Evolutionary conservation across 2,113 vertebrate genomes (phyloP), one percentile per base, ranked within the genome.

Genomic region (Daboia siamensis): DNA sequence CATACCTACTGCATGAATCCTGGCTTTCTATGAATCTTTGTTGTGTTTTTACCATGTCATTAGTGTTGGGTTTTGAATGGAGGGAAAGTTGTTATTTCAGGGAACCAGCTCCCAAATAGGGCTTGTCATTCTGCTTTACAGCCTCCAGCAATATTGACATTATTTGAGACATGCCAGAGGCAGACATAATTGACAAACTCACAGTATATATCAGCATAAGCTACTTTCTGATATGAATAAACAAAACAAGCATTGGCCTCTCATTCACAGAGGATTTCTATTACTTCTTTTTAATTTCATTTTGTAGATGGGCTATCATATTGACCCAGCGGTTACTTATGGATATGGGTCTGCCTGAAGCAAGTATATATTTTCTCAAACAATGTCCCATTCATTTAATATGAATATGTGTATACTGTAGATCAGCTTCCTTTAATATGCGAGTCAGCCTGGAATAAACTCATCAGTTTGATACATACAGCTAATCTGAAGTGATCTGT

Each of bases 181-280:
- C 5, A 80, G 69, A 80, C 17, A 3, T 80, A 39, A 39, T 21
- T 39, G 33, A 39, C n/a, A 39, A 80, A 80, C 33, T 39, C 15
- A 80, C 33, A 5, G 1, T 15, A n/a, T n/a, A 39, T 39, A 80
- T 21, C 69, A 80, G 33, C 17, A 80, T 80, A 20, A 80, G 15
- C n/a, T 80, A 80, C 17, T 80, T 96, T 96, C 96, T 95, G 33
- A n/a, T 64, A 33, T 93, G 39, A 24, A 13, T 93, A 91, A 46
- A 86, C 95, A 93, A 86, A 90, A 90, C 92, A 96, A 95, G 95
- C 93, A 94, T 93, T 95, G 96, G 90, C 91, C 93, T 94, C 91
- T 94, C 93, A 93, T 93, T 87, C 2, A 92, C 15, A 24, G 90
- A 91, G 52, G 93, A 94, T 91, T 95, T 96, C 96, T 95, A 92